Evolutionary conservation across 2,113 vertebrate species (phyloP).

Genomic region (Hipposideros armiger): DNA sequence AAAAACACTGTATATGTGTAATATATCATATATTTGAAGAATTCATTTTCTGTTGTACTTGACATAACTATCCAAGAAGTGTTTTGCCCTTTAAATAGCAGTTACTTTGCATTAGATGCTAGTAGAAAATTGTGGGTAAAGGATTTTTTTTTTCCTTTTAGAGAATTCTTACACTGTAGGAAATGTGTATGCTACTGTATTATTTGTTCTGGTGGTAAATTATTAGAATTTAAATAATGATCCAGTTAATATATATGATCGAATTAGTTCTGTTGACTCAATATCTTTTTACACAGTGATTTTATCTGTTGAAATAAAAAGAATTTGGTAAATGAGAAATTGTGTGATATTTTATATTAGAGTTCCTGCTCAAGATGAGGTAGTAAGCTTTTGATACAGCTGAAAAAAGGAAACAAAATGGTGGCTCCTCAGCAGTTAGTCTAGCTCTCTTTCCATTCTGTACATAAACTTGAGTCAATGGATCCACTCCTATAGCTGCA

Average conservation of each 20-base stretch:
- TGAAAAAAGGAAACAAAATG: background rate
- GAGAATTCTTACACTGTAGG: background rate
- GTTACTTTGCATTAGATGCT: background rate
- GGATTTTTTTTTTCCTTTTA: background rate
- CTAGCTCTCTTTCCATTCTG: background rate
- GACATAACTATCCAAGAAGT: background rate
- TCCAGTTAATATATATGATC: background rate
- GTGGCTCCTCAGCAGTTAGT: background rate
- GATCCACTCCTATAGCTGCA: fast-evolving
- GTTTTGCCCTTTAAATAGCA: conserved; percentile 24
- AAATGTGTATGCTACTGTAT: background rate
- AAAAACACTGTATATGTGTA: conserved; percentile 35
- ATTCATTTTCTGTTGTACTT: conserved; percentile 13
- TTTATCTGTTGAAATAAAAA: conserved; percentile 70
- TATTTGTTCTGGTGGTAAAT: background rate
- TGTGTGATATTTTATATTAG: conserved; percentile 11
- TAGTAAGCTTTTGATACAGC: background rate
- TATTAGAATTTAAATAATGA: conserved; percentile 11
- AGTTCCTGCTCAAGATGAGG: background rate
- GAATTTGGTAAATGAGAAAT: background rate
- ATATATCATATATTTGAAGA: background rate
- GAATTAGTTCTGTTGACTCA: conserved; percentile 6
- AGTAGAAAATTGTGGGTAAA: background rate
- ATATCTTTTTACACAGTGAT: conserved; percentile 42
- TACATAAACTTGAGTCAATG: background rate